Percentiles rank a stretch among this genome's conserved stretches.
Evolutionary conservation across 2,888 invertebrate genomes (phyloP).

Genomic region (Epicampocera succincta): DNA sequence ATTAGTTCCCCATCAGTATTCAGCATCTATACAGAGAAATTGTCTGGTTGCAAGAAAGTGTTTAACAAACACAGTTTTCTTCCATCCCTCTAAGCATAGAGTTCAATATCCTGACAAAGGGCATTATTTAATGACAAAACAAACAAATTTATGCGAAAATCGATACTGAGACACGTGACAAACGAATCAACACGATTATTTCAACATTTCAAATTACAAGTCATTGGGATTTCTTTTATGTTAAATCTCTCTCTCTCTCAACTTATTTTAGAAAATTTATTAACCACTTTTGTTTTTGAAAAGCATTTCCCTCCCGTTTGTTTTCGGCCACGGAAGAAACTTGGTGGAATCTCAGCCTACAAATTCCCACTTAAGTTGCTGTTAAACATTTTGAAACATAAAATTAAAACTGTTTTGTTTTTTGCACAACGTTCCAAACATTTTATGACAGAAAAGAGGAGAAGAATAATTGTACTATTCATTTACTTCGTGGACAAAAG

Average conservation of each 20-base stretch:
- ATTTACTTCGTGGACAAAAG: conserved; percentile 2
- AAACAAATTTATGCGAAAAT: conserved; percentile 20
- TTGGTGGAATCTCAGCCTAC: too few species aligned
- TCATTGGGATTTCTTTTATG: too few species aligned
- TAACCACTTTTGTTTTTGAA: not conserved
- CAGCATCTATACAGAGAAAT: too few species aligned
- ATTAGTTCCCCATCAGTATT: too few species aligned
- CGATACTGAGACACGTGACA: conserved; percentile 24
- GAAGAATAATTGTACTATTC: not conserved
- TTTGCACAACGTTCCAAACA: not conserved
- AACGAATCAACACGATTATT: conserved; percentile 5
- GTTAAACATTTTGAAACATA: not conserved
- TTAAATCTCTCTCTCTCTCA: too few species aligned
- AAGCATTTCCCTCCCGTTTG: not conserved
- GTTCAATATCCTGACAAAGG: conserved; percentile 28
- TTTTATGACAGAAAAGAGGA: not conserved
- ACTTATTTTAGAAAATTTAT: not conserved
- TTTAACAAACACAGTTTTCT: conserved; percentile 7
- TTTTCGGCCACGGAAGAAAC: too few species aligned
- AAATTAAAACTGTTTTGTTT: not conserved
- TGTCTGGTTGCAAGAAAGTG: not conserved
- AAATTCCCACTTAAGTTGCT: not conserved
- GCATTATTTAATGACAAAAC: not conserved
- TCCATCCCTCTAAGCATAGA: not conserved
- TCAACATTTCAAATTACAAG: too few species aligned